Percentiles rank a stretch among this genome's conserved stretches.
phyloP scores from a whole-genome alignment of 2,888 invertebrate species.

The Mechanitis messenoides region DNA sequence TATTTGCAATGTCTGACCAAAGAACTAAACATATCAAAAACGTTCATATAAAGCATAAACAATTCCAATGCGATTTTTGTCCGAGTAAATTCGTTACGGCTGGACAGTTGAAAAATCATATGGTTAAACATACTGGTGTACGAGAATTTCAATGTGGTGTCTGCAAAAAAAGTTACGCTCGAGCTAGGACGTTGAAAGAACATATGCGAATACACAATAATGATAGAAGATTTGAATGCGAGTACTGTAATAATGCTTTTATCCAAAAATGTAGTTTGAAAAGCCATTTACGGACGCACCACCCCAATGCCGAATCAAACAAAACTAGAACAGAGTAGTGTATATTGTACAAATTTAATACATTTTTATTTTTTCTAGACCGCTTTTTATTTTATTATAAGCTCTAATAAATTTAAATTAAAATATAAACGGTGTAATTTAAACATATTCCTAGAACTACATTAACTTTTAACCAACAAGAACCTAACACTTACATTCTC shows the following conservation, averaged over 20 bases:
- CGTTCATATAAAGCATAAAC: slow-evolving; percentile 54
- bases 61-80: slow-evolving; percentile 51
- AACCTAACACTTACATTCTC: too few species aligned
- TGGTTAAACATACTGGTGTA: slow-evolving; percentile 52
- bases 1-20: slow-evolving; percentile 54
- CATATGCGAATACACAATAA: slow-evolving; percentile 65
- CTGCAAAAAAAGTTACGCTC: slow-evolving; percentile 62
- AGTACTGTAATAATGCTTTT: slow-evolving; percentile 55
- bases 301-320: slow-evolving; percentile 44
- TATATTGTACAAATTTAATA: not conserved
- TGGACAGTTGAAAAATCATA: slow-evolving; percentile 51
- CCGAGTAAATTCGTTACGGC: slow-evolving; percentile 51
- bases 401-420: not conserved
- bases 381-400: not conserved
- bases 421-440: too few species aligned
- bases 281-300: slow-evolving; percentile 59
- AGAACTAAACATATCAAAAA: slow-evolving; percentile 58
- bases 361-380: not conserved
- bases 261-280: slow-evolving; percentile 66
- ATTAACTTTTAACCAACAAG: too few species aligned
- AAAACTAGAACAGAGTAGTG: slow-evolving; percentile 14
- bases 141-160: slow-evolving; percentile 60
- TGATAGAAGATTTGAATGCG: slow-evolving; percentile 65
- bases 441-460: too few species aligned
- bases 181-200: slow-evolving; percentile 51